Base-by-base conservation (phyloP, 2,888 invertebrate genomes). In the Nebria brevicollis region DNA sequence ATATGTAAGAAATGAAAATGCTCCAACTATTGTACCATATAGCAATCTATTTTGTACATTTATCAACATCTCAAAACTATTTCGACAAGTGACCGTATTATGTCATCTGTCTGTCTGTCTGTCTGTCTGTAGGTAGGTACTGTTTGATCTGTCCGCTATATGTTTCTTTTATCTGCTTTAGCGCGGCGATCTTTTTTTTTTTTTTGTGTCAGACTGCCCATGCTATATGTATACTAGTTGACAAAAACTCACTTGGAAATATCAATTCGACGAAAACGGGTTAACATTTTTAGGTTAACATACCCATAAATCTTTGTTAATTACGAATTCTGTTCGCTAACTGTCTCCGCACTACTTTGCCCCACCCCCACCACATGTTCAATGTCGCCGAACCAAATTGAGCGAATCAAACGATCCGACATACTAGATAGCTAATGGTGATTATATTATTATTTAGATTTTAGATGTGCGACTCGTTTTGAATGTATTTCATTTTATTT, bases 281-380 rank as follows among this genome's bases (percentile, higher is more conserved):
- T 75, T 75, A 34, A 25, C 26, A 20, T 64, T 65, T 75, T 81
- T 76, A 41, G 81, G 81, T 81, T 76, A 72, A 76, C 72, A 81
- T 54, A 72, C 81, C 65, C 81, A 81, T 81, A 81, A 81, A 81
- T 81, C 76, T 76, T 76, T 11, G 76, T 76, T 76, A 76, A 76
- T 75, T 64, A 75, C 66, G 75, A 75, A 73, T 75, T 81, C 72
- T 8, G 54, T 34, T 65, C 75, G 20, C 64, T n/a, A 26, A 64
- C 64, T 66, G 26, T 65, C 66, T 26, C 75, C 64, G 25, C 66
- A 20, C 66, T 77, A n/a, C 66, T 42, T 20, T 25, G 43, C 74
- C 6, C n/a, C 42, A 1, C 15, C 54, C 66, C 64, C 54, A 0
- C 2, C 4, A 8, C 4, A 8, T 13, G 54, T 54, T 13, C 11